Percentiles rank a stretch among this genome's conserved stretches.
These are phyloP conservation scores for Galemys pyrenaicus DNA, from an alignment of 2,113 vertebrate genomes.

Conservation along the genomic window DNA sequence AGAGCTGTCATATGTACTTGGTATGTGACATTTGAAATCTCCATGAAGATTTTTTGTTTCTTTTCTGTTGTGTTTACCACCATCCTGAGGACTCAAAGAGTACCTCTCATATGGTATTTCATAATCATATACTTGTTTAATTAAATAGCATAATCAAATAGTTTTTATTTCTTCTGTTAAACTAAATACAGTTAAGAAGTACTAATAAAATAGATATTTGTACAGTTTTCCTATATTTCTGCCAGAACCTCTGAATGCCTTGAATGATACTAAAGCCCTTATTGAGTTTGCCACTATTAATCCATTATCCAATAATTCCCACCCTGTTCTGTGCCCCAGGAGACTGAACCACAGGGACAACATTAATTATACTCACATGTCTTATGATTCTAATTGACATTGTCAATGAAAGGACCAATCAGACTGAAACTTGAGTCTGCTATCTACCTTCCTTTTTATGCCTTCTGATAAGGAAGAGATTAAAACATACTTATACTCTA, in stretches of 20 bases:
- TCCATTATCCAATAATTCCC: slow-evolving; percentile 29
- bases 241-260: background rate
- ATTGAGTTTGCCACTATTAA: background rate
- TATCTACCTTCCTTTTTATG: background rate
- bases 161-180: background rate
- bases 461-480: background rate
- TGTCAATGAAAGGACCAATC: background rate
- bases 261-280: background rate
- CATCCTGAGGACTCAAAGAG: slow-evolving; percentile 3
- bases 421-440: background rate
- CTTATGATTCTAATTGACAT: background rate
- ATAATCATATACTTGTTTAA: background rate
- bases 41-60: background rate
- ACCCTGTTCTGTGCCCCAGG: background rate
- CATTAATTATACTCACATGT: background rate
- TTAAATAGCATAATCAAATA: background rate
- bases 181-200: background rate
- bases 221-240: background rate
- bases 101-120: background rate
- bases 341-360: background rate
- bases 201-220: background rate
- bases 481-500: background rate
- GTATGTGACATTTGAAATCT: background rate
- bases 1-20: background rate
- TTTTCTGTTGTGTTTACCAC: background rate